Base-by-base conservation (phyloP, 2,113 vertebrate species). In the Pan paniscus region DNA sequence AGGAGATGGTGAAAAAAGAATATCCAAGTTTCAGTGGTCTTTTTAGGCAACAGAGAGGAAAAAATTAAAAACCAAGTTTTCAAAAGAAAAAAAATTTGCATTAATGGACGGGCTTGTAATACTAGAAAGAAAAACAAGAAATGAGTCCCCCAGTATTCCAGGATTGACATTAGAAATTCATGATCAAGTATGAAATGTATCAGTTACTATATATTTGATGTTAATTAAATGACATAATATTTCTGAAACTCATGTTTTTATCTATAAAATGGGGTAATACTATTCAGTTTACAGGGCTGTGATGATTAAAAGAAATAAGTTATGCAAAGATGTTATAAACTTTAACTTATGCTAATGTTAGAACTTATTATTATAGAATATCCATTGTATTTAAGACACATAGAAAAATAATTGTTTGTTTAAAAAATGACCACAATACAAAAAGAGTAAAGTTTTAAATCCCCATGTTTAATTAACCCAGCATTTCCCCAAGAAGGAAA, bases 351-450 rank as follows among this genome's bases (percentile, higher is more conserved):
- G 4, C 35, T 90, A 90, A 61, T 90, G 35, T 73, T 89, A 84
- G 27, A 96, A 96, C 84, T 90, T 70, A 90, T 82, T 89, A 88
- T 75, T 94, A 90, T 73, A 75, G 76, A 92, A 68, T 30, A 59
- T 73, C 20, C 6, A 73, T 68, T 67, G 25, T 27, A 64, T 64
- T 89, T 88, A 82, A 95, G 22, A 64, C 8, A 70, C 27, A 7
- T 13, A 97, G 89, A n/a, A 92, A 87, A 94, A 89, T 27, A 85
- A 93, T 75, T 3, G 59, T 55, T 72, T 94, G 40, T 86, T 55
- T 12, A 38, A 84, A 75, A 88, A 86, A 80, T 86, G 22, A 67
- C 7, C 13, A 52, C 70, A 83, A 61, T 57, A 25, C 80, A 73
- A 79, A 81, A 84, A 76, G 22, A 80, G 32, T 70, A 52, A 70